Evolutionary conservation across 2,113 vertebrate genomes (phyloP), one percentile per base, ranked within the genome.

Genomic region (Cyphotilapia sp.): DNA sequence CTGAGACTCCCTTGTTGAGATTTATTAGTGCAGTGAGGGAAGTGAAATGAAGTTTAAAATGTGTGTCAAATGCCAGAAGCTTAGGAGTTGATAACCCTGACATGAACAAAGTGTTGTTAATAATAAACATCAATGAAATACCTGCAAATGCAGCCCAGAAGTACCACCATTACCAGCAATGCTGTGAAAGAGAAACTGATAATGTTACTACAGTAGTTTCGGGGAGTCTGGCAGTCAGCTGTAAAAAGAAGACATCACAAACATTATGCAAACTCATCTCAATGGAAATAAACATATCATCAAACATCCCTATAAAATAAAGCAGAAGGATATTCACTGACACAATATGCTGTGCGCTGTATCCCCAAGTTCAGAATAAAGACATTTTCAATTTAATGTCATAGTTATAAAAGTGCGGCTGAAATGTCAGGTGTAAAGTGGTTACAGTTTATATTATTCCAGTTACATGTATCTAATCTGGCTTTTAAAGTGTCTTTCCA

Each of bases 361-460:
- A 0, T 49, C 16, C 16, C 66, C 38, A 40, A 16, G 66, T 24
- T 71, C 35, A 42, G n/a, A 1, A 24, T 3, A 45, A 74, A 0
- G 13, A 45, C 40, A 14, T 74, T 61, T 61, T 61, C 6, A 61
- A 59, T 29, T 59, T 59, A 29, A 40, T 14, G n/a, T 27, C 45
- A 78, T 38, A n/a, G 10, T 66, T 66, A n/a, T 38, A 66, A 66
- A 66, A 66, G 0, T 45, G 8, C 2, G 0, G 71, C 42, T 49
- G 24, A 76, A 76, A 31, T 76, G 0, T 76, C 3, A 76, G 40
- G 40, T 29, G 24, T 76, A 24, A 71, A 24, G 66, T 14, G 66
- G 38, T 42, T 42, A 42, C 35, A 42, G 7, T 24, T 24, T 24
- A 24, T 66, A 2, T 66, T 66, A 42, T 42, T 24, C 63, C 12